Percentiles rank a stretch among this genome's conserved stretches.
Evolutionary conservation across 23 tunicate genomes (phyloP).

Genomic region (Phallusia fumigata): DNA sequence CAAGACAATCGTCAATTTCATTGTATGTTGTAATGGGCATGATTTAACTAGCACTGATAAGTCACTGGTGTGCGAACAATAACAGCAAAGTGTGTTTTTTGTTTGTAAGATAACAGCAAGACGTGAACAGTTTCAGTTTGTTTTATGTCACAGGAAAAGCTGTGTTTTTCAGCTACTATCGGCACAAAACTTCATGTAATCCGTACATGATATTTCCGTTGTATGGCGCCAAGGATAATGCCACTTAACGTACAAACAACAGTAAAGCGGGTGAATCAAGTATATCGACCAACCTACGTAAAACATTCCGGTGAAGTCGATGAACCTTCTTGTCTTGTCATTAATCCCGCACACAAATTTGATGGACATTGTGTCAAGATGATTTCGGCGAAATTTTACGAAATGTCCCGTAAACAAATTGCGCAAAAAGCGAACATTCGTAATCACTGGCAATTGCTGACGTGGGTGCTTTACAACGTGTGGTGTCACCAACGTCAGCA

Average conservation of each 20-base stretch:
- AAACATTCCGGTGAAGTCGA: neutral
- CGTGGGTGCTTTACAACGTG: too few species aligned
- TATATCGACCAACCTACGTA: neutral
- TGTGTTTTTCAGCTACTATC: too few species aligned
- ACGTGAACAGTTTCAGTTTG: neutral
- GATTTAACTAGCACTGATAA: too few species aligned
- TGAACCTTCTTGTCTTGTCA: neutral
- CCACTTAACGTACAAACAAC: too few species aligned
- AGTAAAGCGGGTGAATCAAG: neutral
- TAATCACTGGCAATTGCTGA: too few species aligned
- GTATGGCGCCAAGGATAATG: neutral
- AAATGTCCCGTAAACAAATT: neutral
- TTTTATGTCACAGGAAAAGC: neutral
- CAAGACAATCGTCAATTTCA: neutral
- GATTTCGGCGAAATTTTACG: neutral
- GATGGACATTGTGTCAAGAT: neutral
- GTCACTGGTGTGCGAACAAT: too few species aligned
- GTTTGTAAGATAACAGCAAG: neutral
- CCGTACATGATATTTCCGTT: constrained; percentile 5
- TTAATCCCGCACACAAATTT: neutral
- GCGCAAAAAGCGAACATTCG: neutral
- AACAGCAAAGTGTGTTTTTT: too few species aligned
- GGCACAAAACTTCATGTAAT: neutral
- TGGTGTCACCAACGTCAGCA: too few species aligned
- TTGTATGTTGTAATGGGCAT: neutral